Evolutionary conservation across 2,888 invertebrate species (phyloP).

Genomic region (Perdita meconis): DNA sequence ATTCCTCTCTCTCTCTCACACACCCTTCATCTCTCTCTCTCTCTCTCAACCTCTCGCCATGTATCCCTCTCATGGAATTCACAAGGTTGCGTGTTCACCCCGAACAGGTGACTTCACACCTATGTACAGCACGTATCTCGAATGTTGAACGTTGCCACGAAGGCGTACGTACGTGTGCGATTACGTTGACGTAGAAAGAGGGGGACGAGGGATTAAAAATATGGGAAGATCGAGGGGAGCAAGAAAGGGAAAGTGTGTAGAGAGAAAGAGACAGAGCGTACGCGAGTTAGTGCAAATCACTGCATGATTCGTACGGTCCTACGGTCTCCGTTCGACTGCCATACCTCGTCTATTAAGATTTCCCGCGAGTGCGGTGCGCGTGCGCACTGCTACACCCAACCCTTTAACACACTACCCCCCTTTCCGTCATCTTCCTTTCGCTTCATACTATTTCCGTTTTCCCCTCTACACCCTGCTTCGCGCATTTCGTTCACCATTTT

Average conservation of each 20-base stretch:
- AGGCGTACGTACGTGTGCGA: neutral
- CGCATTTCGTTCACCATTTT: neutral
- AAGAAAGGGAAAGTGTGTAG: too few species aligned
- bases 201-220: too few species aligned
- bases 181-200: neutral
- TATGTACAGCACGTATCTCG: too few species aligned
- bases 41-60: neutral
- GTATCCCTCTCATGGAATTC: neutral
- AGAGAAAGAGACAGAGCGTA: too few species aligned
- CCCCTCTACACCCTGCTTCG: neutral
- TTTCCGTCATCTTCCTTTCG: slow-evolving; percentile 36
- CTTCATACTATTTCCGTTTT: slow-evolving; percentile 35
- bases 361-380: slow-evolving; percentile 62
- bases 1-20: slow-evolving; percentile 13
- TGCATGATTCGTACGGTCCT: slow-evolving; percentile 72
- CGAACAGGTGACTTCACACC: neutral
- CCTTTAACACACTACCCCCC: slow-evolving; percentile 66
- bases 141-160: neutral
- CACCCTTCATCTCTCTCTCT: slow-evolving; percentile 28
- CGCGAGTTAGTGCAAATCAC: slow-evolving; percentile 53
- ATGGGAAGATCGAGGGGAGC: slow-evolving; percentile 45
- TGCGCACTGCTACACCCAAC: slow-evolving; percentile 58
- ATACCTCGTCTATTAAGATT: slow-evolving; percentile 42
- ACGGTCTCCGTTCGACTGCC: slow-evolving; percentile 77
- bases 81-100: neutral